Conservation (phyloP, 2,797 vertebrate species). For the Apogon talboti region DNA sequence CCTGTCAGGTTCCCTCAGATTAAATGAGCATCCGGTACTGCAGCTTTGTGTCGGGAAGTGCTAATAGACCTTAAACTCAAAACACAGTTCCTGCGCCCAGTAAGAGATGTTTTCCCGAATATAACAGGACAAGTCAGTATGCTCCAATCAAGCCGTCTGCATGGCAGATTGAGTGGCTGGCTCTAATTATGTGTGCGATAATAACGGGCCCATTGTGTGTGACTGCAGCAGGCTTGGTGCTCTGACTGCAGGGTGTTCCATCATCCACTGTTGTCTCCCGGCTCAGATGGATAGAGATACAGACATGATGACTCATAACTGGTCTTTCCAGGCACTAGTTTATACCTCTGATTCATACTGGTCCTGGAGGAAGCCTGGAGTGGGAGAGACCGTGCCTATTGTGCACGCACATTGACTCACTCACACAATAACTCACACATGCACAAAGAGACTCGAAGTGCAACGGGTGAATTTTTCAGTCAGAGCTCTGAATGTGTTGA, state of each 20-base stretch:
- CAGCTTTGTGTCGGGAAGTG: background rate
- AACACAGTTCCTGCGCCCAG: slow-evolving; percentile 9
- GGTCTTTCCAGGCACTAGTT: slow-evolving; percentile 61
- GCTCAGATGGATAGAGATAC: slow-evolving; percentile 50
- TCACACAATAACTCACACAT: slow-evolving; percentile 39
- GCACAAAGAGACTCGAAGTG: slow-evolving; percentile 5
- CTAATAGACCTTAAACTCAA: slow-evolving; percentile 15
- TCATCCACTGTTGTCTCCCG: slow-evolving; percentile 54
- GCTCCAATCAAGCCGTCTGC: slow-evolving; percentile 61
- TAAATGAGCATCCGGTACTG: background rate
- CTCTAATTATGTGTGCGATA: slow-evolving; percentile 70
- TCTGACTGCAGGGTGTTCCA: slow-evolving; percentile 64
- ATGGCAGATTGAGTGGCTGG: slow-evolving; percentile 60
- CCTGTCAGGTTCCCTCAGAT: slow-evolving; percentile 9
- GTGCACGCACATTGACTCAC: slow-evolving; percentile 22
- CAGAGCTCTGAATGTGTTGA: slow-evolving; percentile 11
- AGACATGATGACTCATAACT: slow-evolving; percentile 75
- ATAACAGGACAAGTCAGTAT: slow-evolving; percentile 36
- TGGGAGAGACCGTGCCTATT: slow-evolving; percentile 24
- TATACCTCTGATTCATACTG: slow-evolving; percentile 59
- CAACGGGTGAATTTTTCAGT: slow-evolving; percentile 11
- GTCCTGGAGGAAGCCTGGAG: slow-evolving; percentile 39
- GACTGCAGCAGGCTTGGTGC: slow-evolving; percentile 44
- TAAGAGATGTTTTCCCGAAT: slow-evolving; percentile 31
- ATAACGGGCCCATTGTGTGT: slow-evolving; percentile 59